These are phyloP conservation scores for Bombus sylvicola DNA, from an alignment of 1,140 invertebrate genomes.

Conservation along the genomic window DNA sequence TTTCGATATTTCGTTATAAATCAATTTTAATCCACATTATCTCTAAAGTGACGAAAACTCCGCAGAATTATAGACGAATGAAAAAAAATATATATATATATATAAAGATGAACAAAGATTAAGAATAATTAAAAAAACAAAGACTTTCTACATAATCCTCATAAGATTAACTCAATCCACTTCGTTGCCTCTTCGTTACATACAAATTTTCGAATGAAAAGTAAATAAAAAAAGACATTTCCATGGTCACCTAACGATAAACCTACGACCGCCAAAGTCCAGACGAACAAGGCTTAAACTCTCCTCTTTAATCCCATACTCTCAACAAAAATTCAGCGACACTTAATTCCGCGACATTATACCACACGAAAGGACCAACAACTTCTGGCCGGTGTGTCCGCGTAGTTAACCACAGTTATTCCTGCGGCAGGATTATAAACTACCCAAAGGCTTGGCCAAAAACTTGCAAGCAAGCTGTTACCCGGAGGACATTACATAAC, in stretches of 20 bases:
- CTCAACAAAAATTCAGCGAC: not conserved
- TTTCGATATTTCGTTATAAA: too few species aligned
- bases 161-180: not conserved
- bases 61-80: not conserved
- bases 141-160: not conserved
- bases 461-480: not conserved
- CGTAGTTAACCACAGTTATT: not conserved
- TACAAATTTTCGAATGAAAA: not conserved
- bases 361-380: not conserved
- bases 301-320: not conserved
- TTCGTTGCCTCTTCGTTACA: not conserved
- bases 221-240: not conserved
- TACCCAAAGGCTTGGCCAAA: not conserved
- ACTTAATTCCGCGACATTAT: not conserved
- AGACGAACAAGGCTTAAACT: not conserved
- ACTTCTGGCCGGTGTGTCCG: not conserved
- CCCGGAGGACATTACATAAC: not conserved
- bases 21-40: not conserved
- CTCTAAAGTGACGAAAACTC: not conserved
- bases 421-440: constrained; percentile 7
- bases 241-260: not conserved
- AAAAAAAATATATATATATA: not conserved
- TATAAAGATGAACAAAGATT: not conserved
- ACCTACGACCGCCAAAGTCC: not conserved
- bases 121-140: not conserved